Evolutionary conservation across 2,797 vertebrate genomes (phyloP).

Genomic region (Allobates femoralis): DNA sequence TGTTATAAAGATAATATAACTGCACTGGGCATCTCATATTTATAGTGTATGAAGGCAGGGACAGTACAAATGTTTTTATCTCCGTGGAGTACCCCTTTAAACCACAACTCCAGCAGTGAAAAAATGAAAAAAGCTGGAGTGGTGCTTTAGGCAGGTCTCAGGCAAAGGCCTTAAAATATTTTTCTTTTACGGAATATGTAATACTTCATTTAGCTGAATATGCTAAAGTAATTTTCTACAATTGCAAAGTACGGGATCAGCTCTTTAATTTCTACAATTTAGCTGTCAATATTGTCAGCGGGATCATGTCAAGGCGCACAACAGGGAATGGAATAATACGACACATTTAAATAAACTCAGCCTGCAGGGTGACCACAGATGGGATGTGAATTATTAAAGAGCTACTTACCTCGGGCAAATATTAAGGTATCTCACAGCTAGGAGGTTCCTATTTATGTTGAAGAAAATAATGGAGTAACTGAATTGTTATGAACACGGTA

Average conservation of each 20-base stretch:
- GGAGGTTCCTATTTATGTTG: neutral
- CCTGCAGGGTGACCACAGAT: conserved; percentile 49
- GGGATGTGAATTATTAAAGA: conserved; percentile 64
- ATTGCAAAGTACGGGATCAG: conserved; percentile 36
- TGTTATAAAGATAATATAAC: no score
- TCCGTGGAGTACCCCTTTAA: no score
- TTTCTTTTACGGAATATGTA: neutral
- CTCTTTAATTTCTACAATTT: conserved; percentile 7
- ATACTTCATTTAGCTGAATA: neutral
- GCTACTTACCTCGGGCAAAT: conserved; percentile 52
- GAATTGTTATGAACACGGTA: neutral
- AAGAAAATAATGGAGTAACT: neutral
- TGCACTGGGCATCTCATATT: no score
- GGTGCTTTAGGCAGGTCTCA: neutral
- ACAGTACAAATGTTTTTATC: no score
- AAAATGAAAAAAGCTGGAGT: no score
- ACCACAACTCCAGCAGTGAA: no score
- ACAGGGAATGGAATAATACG: neutral
- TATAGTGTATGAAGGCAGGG: no score
- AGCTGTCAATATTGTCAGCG: conserved; percentile 28
- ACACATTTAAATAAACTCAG: conserved; percentile 57
- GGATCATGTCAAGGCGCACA: neutral
- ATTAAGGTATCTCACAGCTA: conserved; percentile 38
- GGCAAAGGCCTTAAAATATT: neutral
- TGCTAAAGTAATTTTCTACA: conserved; percentile 10